Conservation (phyloP, 2,797 vertebrate species). For the Cuniculus paca region DNA sequence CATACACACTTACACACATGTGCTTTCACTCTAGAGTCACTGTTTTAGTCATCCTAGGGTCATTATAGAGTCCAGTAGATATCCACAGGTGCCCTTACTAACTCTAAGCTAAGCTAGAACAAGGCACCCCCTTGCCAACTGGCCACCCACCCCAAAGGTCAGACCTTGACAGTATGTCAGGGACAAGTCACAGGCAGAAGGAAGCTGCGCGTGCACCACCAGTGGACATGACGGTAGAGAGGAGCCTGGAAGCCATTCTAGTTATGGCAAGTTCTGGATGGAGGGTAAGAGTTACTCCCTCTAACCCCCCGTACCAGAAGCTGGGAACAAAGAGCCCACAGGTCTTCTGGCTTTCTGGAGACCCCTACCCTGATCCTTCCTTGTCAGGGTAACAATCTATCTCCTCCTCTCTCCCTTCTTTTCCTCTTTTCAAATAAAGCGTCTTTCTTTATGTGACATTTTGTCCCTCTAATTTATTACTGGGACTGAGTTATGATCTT, state of each 20-base stretch:
- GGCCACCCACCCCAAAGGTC: background rate
- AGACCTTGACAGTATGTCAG: background rate
- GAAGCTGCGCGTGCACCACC: background rate
- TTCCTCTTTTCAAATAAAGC: background rate
- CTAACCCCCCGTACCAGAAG: background rate
- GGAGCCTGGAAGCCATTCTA: background rate
- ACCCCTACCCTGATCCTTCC: background rate
- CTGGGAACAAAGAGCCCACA: background rate
- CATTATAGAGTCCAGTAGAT: background rate
- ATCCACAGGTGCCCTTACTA: background rate
- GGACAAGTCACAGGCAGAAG: background rate
- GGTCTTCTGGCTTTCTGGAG: background rate
- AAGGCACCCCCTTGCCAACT: background rate
- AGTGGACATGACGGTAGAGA: background rate
- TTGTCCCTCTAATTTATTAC: background rate
- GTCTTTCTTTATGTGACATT: background rate
- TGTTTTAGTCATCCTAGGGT: too few species aligned
- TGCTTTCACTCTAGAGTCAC: too few species aligned
- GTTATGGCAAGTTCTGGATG: background rate
- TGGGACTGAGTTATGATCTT: background rate
- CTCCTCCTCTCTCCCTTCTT: background rate
- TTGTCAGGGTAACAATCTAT: background rate
- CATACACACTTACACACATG: too few species aligned
- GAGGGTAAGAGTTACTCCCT: background rate
- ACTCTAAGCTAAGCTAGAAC: background rate